A percentile compares a stretch with the other conserved stretches of the same genome.
Conservation (phyloP, 2,888 invertebrate species). For the Chesias legatella region DNA sequence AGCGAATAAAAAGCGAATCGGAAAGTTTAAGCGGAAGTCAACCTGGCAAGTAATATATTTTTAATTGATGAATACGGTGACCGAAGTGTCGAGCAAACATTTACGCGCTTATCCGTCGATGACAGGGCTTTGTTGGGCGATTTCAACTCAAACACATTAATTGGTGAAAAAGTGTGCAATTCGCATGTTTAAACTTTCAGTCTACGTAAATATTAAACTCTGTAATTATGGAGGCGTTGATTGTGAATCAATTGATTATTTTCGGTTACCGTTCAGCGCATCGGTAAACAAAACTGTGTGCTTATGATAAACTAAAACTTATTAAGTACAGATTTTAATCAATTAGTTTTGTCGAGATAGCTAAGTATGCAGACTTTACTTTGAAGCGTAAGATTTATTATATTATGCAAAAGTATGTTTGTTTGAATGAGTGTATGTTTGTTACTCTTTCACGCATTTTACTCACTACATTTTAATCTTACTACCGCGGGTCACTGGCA, state of each 20-base stretch:
- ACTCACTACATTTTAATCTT: too few species aligned
- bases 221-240: slow-evolving; percentile 61
- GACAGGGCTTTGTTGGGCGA: slow-evolving; percentile 66
- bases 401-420: too few species aligned
- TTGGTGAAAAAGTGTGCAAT: slow-evolving; percentile 73
- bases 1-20: slow-evolving; percentile 31
- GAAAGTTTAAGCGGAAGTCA: slow-evolving; percentile 53
- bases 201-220: slow-evolving; percentile 63
- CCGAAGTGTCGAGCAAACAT: slow-evolving; percentile 72
- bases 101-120: slow-evolving; percentile 62
- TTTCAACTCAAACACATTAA: slow-evolving; percentile 68
- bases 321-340: slow-evolving; percentile 11
- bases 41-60: slow-evolving; percentile 68
- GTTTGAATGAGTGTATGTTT: too few species aligned
- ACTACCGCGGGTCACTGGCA: too few species aligned
- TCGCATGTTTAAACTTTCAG: slow-evolving; percentile 64
- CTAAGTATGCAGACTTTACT: background rate
- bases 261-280: slow-evolving; percentile 35
- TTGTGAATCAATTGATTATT: slow-evolving; percentile 49
- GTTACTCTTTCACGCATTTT: too few species aligned
- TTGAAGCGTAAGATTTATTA: too few species aligned
- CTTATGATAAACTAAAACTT: slow-evolving; percentile 11
- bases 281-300: slow-evolving; percentile 15
- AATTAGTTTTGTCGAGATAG: slow-evolving; percentile 12
- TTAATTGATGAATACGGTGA: slow-evolving; percentile 72